Evolutionary conservation across 2,888 invertebrate species (phyloP).

Genomic region (Himalopsyche japonica): DNA sequence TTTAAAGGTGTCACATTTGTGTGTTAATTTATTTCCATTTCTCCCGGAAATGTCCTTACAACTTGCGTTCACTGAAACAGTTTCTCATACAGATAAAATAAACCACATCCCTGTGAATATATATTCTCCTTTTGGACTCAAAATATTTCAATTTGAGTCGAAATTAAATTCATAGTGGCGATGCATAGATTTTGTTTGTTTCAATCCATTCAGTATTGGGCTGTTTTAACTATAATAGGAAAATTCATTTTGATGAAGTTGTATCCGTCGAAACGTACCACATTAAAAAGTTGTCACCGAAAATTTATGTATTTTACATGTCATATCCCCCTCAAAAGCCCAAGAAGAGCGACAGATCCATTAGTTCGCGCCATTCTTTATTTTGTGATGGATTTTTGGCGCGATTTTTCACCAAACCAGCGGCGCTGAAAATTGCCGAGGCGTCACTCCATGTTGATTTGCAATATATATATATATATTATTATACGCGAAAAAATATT

Average conservation of each 20-base stretch:
- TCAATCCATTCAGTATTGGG: too few relatives aligned
- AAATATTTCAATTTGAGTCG: too few relatives aligned
- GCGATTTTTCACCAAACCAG: not conserved
- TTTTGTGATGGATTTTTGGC: not conserved
- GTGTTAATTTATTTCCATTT: too few relatives aligned
- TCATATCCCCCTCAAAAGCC: not conserved
- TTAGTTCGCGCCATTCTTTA: not conserved
- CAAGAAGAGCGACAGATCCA: not conserved
- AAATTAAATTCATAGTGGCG: too few relatives aligned
- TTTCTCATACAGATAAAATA: too few relatives aligned
- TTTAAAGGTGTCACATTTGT: too few relatives aligned
- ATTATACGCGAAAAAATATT: not conserved
- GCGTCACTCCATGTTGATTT: not conserved
- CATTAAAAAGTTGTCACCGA: not conserved
- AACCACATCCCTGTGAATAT: too few relatives aligned
- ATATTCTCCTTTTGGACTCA: too few relatives aligned
- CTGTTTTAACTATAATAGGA: not conserved
- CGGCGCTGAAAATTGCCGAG: not conserved
- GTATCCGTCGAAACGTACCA: not conserved
- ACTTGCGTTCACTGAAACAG: too few relatives aligned
- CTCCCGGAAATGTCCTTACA: too few relatives aligned
- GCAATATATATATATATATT: not conserved
- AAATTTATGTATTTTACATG: not conserved
- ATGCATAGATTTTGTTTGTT: too few relatives aligned
- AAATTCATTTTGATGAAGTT: not conserved